Evolutionary conservation across 92 coral and sea anemone species (phyloP).

Genomic region (Parazoanthus swiftii): DNA sequence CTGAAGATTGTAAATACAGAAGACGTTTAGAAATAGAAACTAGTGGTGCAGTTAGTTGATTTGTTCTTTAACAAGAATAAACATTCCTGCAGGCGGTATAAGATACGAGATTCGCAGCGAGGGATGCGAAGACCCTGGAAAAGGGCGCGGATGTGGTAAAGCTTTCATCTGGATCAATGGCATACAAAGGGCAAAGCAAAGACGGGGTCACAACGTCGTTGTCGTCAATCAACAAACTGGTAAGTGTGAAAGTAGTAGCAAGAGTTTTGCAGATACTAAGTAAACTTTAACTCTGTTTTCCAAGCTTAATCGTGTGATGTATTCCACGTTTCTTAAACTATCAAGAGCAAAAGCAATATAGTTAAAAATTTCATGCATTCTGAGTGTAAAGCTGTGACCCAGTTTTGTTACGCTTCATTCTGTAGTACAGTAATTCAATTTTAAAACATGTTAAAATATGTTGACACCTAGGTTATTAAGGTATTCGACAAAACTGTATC

Average conservation of each 20-base stretch:
- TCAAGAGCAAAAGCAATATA: no score
- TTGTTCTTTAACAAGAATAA: no score
- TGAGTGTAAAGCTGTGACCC: neutral
- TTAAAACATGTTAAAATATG: neutral
- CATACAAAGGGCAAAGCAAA: slow-evolving; percentile 13
- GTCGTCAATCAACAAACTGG: slow-evolving; percentile 38
- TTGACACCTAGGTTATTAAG: no score
- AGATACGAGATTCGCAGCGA: slow-evolving; percentile 42
- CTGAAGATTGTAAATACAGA: no score
- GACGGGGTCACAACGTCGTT: slow-evolving; percentile 34
- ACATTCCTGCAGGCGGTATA: slow-evolving; percentile 17
- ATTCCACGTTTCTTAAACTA: neutral
- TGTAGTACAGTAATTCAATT: neutral
- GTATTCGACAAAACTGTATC: no score
- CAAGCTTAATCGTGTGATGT: neutral
- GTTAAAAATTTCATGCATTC: no score
- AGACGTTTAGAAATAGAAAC: neutral
- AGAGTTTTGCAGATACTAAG: neutral
- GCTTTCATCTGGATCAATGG: slow-evolving; percentile 38
- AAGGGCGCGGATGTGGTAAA: slow-evolving; percentile 33
- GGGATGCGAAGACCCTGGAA: slow-evolving; percentile 31
- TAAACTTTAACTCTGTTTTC: neutral
- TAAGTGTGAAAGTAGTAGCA: neutral
- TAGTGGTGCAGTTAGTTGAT: neutral
- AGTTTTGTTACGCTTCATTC: neutral